Conservation (phyloP, 2,797 vertebrate species). For the Oryzias dopingdopingensis region DNA sequence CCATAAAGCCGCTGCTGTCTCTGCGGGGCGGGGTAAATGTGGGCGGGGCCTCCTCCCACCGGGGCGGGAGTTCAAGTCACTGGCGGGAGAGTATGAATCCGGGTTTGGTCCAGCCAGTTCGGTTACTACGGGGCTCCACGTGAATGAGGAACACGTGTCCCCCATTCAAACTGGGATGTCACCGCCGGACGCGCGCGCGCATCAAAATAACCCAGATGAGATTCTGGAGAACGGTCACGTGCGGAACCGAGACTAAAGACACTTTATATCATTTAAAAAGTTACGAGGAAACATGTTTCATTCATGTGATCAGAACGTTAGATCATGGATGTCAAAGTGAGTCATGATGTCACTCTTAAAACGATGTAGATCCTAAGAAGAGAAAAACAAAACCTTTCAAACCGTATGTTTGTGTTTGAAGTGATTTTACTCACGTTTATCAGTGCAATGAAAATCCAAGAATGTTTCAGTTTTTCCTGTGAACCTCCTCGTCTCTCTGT, state of each 20-base stretch:
- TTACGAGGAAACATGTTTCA: too few species aligned
- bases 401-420: neutral
- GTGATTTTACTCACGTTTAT: constrained; percentile 45
- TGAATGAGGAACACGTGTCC: constrained; percentile 59
- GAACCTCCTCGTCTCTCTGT: neutral
- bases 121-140: constrained; percentile 46
- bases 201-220: constrained; percentile 1
- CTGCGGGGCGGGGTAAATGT: too few species aligned
- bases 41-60: neutral
- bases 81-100: neutral
- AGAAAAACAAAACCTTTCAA: too few species aligned
- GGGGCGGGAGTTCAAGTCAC: constrained; percentile 52
- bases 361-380: too few species aligned
- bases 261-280: too few species aligned
- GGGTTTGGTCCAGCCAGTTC: constrained; percentile 28
- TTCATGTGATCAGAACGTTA: too few species aligned
- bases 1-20: too few species aligned
- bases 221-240: neutral
- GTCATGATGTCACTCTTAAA: too few species aligned
- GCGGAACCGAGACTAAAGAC: neutral
- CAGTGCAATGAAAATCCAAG: constrained; percentile 1
- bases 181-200: neutral
- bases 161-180: constrained; percentile 22
- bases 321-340: too few species aligned
- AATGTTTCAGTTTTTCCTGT: neutral